A percentile compares a stretch with the other conserved stretches of the same genome.
Evolutionary conservation across 2,888 invertebrate genomes (phyloP).

Genomic region (Microlaimidae sp.): DNA sequence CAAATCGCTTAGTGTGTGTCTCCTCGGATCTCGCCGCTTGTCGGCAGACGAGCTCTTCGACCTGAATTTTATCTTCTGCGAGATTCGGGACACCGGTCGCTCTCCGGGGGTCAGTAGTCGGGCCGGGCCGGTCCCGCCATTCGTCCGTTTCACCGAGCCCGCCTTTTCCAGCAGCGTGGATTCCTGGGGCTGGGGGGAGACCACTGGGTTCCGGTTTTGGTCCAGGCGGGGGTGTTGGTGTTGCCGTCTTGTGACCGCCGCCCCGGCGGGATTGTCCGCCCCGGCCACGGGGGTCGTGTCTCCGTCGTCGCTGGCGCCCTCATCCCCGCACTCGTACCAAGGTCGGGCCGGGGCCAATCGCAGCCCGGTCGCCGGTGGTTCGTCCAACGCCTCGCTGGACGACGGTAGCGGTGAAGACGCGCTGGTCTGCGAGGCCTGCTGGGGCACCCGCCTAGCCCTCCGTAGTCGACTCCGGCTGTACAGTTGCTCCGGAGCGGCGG

Average conservation of each 20-base stretch:
- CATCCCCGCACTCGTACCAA: not conserved
- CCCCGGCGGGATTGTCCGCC: not conserved
- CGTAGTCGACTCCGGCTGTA: no score
- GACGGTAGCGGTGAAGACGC: not conserved
- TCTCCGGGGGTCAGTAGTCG: not conserved
- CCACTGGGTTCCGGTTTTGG: not conserved
- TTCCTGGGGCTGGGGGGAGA: not conserved
- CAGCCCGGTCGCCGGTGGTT: not conserved
- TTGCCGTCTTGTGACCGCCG: no score
- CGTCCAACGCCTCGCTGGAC: not conserved
- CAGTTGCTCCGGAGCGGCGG: constrained; percentile 2
- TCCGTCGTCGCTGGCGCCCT: no score
- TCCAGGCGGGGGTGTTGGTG: no score
- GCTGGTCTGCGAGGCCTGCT: not conserved
- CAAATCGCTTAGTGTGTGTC: constrained; percentile 26
- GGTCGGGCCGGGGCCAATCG: not conserved
- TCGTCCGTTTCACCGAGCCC: no score
- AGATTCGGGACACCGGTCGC: constrained; percentile 15
- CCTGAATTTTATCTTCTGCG: constrained; percentile 25
- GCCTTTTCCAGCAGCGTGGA: no score
- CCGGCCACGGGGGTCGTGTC: not conserved
- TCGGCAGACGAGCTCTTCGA: not conserved
- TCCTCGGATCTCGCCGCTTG: constrained; percentile 19
- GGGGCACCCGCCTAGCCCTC: not conserved
- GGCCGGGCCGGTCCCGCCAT: no score